Base-by-base conservation (phyloP, 2,888 invertebrate genomes). In the Creontiades dilutus region DNA sequence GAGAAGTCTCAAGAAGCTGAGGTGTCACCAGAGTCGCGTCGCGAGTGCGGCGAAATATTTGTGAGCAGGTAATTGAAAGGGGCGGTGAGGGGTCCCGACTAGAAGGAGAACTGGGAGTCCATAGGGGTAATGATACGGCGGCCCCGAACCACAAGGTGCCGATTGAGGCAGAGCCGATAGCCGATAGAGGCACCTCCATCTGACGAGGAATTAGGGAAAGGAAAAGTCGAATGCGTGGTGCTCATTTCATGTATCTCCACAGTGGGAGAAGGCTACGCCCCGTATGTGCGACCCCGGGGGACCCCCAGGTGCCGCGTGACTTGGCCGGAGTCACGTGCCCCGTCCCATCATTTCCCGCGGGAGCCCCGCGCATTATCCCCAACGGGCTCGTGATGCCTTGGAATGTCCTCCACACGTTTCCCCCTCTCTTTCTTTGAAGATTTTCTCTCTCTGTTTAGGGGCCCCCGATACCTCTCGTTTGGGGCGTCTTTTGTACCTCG, bases 41-140 rank as follows among this genome's bases (percentile, higher is more conserved):
- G 37, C 37, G 37, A 75, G 86, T 75, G 86, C 37, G 61, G 48
- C 55, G 86, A 86, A 86, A 86, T 75, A 86, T 86, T 86, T 86
- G 68, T 86, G 86, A 86, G 75, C 27, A 86, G 86, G 86, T 86
- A 86, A 86, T 86, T 86, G 86, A 86, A 75, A 86, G 86, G n/a
- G n/a, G 82, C 82, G 82, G 82, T n/a, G 82, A 52, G 82, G 52
- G 19, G n/a, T 52, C 52, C 46, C 23, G 82, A 82, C 82, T 52
- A 28, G 82, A 52, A 82, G 82, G 52, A 82, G 82, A 68, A 23
- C 48, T 82, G 82, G 46, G 82, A 52, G 82, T 52, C 82, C 82
- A 82, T 82, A 82, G 23, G 52, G 82, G 52, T 82, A 82, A 82
- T 82, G 48, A 82, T 19, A 82, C 82, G 82, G 82, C 82, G 82